Percentiles rank a stretch among this genome's conserved stretches.
Conservation (phyloP, 1,140 invertebrate species). For the Druon quercuslanigerum region DNA sequence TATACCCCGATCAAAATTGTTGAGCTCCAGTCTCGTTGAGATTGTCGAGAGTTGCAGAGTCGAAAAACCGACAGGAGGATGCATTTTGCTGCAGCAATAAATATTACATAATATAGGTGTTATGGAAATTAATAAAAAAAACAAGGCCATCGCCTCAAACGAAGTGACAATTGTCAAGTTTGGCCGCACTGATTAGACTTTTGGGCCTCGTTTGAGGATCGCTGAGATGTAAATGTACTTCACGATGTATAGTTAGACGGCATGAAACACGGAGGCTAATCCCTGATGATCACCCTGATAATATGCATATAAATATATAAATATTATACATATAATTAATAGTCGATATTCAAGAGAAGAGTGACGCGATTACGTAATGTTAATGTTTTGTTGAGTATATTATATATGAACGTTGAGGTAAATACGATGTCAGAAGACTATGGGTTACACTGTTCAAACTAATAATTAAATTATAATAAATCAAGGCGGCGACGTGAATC, state of each 20-base stretch:
- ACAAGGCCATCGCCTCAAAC: conserved; percentile 31
- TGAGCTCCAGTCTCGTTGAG: conserved; percentile 26
- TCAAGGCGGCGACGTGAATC: conserved; percentile 38
- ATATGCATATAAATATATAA: conserved; percentile 22
- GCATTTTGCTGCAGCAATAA: conserved; percentile 71
- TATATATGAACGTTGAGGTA: conserved; percentile 70
- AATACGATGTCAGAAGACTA: conserved; percentile 64
- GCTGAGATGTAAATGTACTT: conserved; percentile 48
- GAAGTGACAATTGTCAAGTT: not conserved
- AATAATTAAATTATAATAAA: conserved; percentile 40
- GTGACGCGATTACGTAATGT: conserved; percentile 58
- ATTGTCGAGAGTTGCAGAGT: conserved; percentile 50
- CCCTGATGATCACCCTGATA: conserved; percentile 25
- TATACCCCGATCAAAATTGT: not conserved
- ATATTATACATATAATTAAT: conserved; percentile 37
- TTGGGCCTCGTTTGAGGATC: conserved; percentile 37
- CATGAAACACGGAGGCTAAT: conserved; percentile 43
- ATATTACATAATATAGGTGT: conserved; percentile 68
- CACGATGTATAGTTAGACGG: conserved; percentile 63
- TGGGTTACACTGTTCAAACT: conserved; percentile 49
- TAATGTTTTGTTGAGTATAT: conserved; percentile 72
- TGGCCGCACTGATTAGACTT: conserved; percentile 34
- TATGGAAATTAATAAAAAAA: conserved; percentile 51
- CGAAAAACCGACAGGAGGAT: conserved; percentile 41
- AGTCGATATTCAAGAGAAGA: conserved; percentile 54